Evolutionary conservation across 2,888 invertebrate genomes (phyloP), one percentile per base, ranked within the genome.

Genomic region (Andrena minutula): DNA sequence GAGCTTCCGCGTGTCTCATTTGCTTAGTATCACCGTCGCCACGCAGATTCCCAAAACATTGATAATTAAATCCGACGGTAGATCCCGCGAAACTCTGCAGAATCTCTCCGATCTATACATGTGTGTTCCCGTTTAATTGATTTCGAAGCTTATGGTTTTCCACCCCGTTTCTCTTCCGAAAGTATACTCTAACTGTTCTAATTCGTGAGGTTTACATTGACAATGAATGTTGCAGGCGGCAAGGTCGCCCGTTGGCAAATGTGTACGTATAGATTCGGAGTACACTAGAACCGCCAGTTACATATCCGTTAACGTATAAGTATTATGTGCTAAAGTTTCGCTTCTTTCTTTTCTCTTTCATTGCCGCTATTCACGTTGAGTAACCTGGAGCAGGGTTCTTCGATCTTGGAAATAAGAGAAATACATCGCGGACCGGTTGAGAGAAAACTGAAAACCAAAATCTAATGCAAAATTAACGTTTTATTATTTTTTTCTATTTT

Each of bases 161-260:
- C 10, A 16, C 23, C 60, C 72, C 28, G 58, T 69, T 65, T 56
- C 49, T 56, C 56, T 49, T 49, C 3, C 20, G 41, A 82, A 73
- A 72, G 35, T 65, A 70, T 71, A 23, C 16, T 63, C 61, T 7
- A 64, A 49, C 58, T 20, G 12, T 35, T 12, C 10, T 28, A n/a
- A 68, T n/a, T 63, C 30, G 28, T 70, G 26, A 79, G 49, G 76
- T 66, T 83, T 90, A 90, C 90, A 91, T 86, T 77, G 88, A 88
- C 89, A 83, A 91, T 91, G 87, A 91, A 92, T 94, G 92, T 94
- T 94, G 88, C 94, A 94, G 94, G 93, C 93, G 93, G 93, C 92
- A 91, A 94, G 93, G 94, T 94, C 92, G 94, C 94, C 93, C 94
- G 94, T 92, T 95, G 95, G 95, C 95, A 94, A 93, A 94, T 94